Base-by-base conservation (phyloP, 2,797 vertebrate species). In the Telmatherina bonti region DNA sequence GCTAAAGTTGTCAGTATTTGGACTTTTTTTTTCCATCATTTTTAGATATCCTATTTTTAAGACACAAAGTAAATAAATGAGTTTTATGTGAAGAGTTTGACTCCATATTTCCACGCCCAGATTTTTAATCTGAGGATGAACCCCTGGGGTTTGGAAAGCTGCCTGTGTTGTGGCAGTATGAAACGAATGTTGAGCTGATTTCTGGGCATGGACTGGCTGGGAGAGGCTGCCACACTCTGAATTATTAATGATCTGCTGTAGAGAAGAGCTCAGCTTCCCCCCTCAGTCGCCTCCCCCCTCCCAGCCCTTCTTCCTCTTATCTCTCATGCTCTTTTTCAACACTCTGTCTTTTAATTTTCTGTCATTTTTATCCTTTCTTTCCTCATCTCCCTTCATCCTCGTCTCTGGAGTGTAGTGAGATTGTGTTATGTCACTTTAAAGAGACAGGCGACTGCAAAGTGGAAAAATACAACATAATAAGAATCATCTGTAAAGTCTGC, bases 211-310 rank as follows among this genome's bases (percentile, higher is more conserved):
- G 52, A 15, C 73, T 1, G 38, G 67, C 74, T 68, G 67, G 27
- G 67, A 76, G 83, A 74, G 53, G 54, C 74, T 69, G 72, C 51
- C 62, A 68, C 26, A 31, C 67, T 78, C 16, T 88, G 82, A 87
- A 86, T 85, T 86, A 86, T 89, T 89, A 81, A 88, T 85, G 88
- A 82, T 11, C 72, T 7, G 7, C 70, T 75, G 86, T 54, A 18
- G 76, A 75, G 86, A 70, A 26, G 70, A 35, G 65, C 81, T 73
- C 77, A 61, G 13, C 75, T 59, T 68, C 70, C 35, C 69, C 60
- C 59, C 52, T 70, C 64, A 12, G 75, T 57, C 30, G 24, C 47
- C 63, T 60, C 36, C 33, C 54, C 41, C 16, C n/a, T 62, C 36
- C 71, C 26, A 38, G n/a, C 45, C 9, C 30, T 36, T n/a, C 26